These are phyloP conservation scores for Manacus vitellinus DNA, from an alignment of 2,113 vertebrate species.

Conservation along the genomic window DNA sequence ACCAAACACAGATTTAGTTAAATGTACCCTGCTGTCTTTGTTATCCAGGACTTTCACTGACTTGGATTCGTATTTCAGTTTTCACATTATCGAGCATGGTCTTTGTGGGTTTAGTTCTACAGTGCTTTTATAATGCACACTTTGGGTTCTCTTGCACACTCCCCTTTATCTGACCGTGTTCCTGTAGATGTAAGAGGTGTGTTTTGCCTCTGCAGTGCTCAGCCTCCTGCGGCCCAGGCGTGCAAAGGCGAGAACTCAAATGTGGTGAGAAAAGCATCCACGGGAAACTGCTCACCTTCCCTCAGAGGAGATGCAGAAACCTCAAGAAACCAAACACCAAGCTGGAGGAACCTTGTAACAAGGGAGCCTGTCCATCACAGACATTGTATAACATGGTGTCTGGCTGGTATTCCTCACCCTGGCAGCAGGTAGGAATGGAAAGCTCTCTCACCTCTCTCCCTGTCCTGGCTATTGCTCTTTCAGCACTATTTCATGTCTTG, in stretches of 20 bases:
- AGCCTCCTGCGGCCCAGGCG: conserved; percentile 83
- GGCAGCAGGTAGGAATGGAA: conserved; percentile 86
- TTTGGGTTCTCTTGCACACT: background rate
- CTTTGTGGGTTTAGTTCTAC: background rate
- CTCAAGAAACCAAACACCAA: conserved; percentile 81
- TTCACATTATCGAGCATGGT: accelerated
- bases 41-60: background rate
- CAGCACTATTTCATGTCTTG: background rate
- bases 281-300: conserved; percentile 85
- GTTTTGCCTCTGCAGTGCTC: conserved; percentile 82
- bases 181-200: background rate
- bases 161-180: background rate
- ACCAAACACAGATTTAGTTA: background rate
- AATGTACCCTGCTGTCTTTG: background rate
- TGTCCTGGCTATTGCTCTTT: background rate
- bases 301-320: conserved; percentile 87
- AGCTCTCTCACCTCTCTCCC: background rate
- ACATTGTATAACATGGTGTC: conserved; percentile 56
- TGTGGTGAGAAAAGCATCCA: conserved; percentile 85
- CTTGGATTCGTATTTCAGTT: background rate
- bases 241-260: conserved; percentile 83
- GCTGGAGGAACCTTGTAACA: conserved; percentile 86
- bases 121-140: background rate
- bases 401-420: conserved; percentile 92
- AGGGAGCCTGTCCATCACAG: conserved; percentile 74